Percentiles rank a stretch among this genome's conserved stretches.
These are phyloP conservation scores for Rallus crepitans DNA, from an alignment of 2,797 vertebrate genomes.

Conservation along the genomic window DNA sequence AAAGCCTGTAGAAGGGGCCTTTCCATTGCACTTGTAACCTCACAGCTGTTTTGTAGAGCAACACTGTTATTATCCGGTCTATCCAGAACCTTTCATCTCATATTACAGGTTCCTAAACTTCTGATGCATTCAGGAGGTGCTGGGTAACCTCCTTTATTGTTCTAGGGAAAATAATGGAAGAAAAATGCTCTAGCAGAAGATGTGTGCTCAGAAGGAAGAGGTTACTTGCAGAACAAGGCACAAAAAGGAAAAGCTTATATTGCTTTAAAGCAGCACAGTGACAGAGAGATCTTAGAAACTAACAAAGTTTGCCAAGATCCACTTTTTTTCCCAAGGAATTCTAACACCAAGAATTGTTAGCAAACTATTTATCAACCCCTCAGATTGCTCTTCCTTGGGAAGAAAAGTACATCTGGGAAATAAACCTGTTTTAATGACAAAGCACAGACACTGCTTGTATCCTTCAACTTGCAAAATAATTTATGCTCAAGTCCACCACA, in stretches of 20 bases:
- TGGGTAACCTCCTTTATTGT: not conserved
- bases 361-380: not conserved
- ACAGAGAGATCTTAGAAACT: not conserved
- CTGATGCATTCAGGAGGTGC: not conserved
- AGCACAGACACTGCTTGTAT: not conserved
- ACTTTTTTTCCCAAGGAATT: not conserved
- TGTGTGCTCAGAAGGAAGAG: not conserved
- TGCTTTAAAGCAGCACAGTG: not conserved
- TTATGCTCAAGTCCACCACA: not conserved
- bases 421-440: not conserved
- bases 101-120: not conserved
- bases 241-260: not conserved
- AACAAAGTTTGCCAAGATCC: not conserved
- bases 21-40: not conserved
- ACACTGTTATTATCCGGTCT: not conserved
- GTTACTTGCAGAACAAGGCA: not conserved
- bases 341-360: not conserved
- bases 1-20: not conserved
- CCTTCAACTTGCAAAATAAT: not conserved
- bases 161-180: not conserved
- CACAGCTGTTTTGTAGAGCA: not conserved
- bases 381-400: not conserved
- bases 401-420: too few relatives aligned
- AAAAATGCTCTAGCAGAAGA: not conserved
- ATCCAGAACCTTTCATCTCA: not conserved